These are phyloP conservation scores for Lymantria monacha DNA, from an alignment of 2,888 invertebrate species.

Conservation along the genomic window DNA sequence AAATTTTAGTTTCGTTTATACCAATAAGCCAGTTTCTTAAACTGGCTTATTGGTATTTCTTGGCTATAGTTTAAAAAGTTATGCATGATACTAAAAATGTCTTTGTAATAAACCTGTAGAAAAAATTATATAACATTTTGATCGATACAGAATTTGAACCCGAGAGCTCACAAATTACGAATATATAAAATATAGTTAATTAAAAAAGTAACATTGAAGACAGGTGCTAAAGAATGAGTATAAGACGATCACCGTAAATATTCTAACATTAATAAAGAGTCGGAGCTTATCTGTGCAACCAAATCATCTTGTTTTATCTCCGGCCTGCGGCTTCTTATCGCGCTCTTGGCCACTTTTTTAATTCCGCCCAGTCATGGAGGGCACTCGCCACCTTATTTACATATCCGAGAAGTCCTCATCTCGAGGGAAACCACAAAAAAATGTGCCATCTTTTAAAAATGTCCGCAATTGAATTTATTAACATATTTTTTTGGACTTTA, in stretches of 20 bases:
- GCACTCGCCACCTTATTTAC: conserved; percentile 40
- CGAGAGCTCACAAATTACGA: too few species aligned
- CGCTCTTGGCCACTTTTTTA: conserved; percentile 38
- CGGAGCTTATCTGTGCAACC: conserved; percentile 33
- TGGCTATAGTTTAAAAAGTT: too few species aligned
- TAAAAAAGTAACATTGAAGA: too few species aligned
- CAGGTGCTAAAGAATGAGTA: not conserved
- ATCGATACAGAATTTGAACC: too few species aligned
- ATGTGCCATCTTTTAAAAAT: conserved; percentile 7
- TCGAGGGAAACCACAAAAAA: conserved; percentile 16
- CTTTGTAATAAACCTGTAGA: too few species aligned
- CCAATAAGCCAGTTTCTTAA: too few species aligned
- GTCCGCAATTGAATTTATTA: conserved; percentile 10
- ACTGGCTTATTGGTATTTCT: too few species aligned
- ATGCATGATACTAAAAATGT: too few species aligned
- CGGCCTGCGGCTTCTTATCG: conserved; percentile 30
- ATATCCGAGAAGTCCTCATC: conserved; percentile 41
- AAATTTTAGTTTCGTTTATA: too few species aligned
- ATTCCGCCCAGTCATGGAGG: conserved; percentile 32
- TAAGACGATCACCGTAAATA: conserved; percentile 1
- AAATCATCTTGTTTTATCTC: conserved; percentile 32
- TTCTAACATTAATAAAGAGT: conserved; percentile 4
- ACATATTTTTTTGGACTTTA: conserved; percentile 4
- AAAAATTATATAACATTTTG: too few species aligned
- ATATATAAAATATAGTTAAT: too few species aligned